Conservation (phyloP, 2,113 vertebrate species). For the Neomonachus schauinslandi region DNA sequence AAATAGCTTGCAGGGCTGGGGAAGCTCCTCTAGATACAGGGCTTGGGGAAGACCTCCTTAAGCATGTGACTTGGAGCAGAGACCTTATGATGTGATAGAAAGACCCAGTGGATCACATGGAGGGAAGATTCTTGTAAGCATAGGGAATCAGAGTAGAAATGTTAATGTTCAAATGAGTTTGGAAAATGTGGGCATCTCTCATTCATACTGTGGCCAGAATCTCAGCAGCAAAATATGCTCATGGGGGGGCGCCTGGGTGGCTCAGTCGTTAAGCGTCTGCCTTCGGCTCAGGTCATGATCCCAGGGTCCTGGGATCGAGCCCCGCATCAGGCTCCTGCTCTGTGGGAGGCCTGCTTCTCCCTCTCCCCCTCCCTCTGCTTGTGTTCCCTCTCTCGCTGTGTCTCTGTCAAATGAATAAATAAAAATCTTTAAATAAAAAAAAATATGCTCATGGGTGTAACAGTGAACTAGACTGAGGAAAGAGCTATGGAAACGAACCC, state of each 20-base stretch:
- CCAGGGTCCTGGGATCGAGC: too few species aligned
- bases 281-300: too few species aligned
- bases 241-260: too few species aligned
- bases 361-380: too few species aligned
- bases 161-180: neutral
- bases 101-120: neutral
- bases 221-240: neutral
- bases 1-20: neutral
- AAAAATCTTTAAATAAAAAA: too few species aligned
- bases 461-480: neutral
- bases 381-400: too few species aligned
- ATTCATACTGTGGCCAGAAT: neutral
- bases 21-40: neutral
- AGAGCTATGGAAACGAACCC: rapidly evolving
- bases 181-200: neutral
- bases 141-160: neutral
- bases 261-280: too few species aligned
- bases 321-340: too few species aligned
- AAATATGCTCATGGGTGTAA: neutral
- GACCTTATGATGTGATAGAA: neutral
- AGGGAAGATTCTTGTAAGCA: neutral
- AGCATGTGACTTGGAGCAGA: neutral
- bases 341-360: too few species aligned
- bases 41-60: neutral
- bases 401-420: too few species aligned